A percentile compares a stretch with the other conserved stretches of the same genome.
phyloP scores from a whole-genome alignment of 2,113 vertebrate species.

The Charina bottae region DNA sequence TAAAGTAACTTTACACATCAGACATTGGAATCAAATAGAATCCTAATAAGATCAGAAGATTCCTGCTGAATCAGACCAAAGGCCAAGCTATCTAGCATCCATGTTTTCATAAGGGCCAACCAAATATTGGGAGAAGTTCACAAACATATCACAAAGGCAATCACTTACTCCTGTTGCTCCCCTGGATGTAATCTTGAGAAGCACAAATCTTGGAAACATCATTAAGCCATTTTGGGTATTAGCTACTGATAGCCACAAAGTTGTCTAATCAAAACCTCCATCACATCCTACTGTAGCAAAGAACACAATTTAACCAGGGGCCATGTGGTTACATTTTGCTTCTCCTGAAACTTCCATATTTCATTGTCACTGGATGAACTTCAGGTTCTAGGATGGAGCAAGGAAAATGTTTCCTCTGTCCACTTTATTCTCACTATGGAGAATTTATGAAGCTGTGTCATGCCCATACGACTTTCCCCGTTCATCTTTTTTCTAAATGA shows the following conservation, averaged over 20 bases:
- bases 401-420: background rate
- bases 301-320: background rate
- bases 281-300: background rate
- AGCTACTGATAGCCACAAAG: background rate
- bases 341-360: background rate
- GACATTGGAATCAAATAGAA: background rate
- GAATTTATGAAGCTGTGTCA: background rate
- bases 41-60: background rate
- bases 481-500: background rate
- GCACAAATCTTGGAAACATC: background rate
- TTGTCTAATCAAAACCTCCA: background rate
- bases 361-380: background rate
- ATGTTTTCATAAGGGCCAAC: background rate
- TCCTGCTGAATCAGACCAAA: background rate
- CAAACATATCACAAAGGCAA: background rate
- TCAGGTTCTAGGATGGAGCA: background rate
- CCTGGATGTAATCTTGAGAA: background rate
- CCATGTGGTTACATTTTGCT: background rate
- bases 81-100: background rate
- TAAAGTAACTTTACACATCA: background rate
- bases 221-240: background rate
- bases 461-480: background rate
- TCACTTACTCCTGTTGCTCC: background rate
- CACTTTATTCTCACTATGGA: background rate
- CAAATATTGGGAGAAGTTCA: background rate